Base-by-base conservation (phyloP, 2,113 vertebrate genomes). In the Toxotes chatareus region DNA sequence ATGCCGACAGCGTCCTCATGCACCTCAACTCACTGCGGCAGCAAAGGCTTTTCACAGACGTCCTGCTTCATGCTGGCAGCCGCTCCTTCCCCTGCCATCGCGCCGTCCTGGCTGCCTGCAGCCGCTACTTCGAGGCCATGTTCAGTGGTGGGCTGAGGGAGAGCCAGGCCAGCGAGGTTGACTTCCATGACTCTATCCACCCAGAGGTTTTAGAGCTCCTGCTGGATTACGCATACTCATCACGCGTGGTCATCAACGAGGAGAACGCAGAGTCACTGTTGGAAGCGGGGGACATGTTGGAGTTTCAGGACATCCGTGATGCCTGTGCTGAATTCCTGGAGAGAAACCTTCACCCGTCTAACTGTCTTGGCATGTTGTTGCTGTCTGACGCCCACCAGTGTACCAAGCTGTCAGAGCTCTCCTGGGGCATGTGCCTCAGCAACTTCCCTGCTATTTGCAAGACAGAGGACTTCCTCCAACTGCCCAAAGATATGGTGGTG, bases 101-200 rank as follows among this genome's bases (percentile, higher is more conserved):
- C 0, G 96, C 95, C 0, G 96, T 97, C 70, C 91, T 97, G 84
- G 96, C 96, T 0, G 95, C 96, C 44, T 96, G 96, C 89, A 97
- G 96, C 85, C 95, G 95, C 44, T 97, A 96, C 86, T 97, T 97
- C 17, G 95, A 97, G 89, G 96, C 96, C 71, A 97, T 97, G 96
- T 97, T 97, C 87, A 95, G 95, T 3, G 96, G 95, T 0, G 96
- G 96, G 7, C 86, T 97, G 61, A 91, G 93, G 80, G 96, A 97
- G 89, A 96, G 96, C 89, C 94, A 95, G 53, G 95, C 95, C 77
- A 94, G 92, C 5, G 95, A 96, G 83, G 96, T 97, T 1, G 89
- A 97, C 91, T 97, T 96, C 84, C 93, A 92, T 10, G 95, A 96
- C 90, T 94, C 95, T 9, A 94, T 97, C 74, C 96, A 96, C 81